These are phyloP conservation scores for Calyptommatus sinebrachiatus DNA, from an alignment of 2,113 vertebrate genomes.

Conservation along the genomic window DNA sequence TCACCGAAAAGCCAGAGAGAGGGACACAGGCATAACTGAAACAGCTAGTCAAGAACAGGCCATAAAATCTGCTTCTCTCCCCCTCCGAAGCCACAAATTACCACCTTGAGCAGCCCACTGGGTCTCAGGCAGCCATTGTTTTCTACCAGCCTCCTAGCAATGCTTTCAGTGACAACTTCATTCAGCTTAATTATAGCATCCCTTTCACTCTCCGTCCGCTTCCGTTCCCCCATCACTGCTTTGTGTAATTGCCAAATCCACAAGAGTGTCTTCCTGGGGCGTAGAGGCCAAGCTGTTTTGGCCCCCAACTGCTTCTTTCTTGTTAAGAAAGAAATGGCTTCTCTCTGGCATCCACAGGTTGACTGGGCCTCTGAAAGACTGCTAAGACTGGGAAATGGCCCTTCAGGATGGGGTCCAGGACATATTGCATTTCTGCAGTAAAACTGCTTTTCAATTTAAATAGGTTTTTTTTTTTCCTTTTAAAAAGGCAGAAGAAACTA, in stretches of 20 bases:
- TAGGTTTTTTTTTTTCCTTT: too few relatives aligned
- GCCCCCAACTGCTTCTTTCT: too few relatives aligned
- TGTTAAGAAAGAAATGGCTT: background rate
- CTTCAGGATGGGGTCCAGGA: too few relatives aligned
- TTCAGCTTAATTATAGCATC: constrained; percentile 21
- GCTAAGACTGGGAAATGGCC: background rate
- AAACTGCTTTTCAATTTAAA: too few relatives aligned
- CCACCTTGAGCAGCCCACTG: background rate
- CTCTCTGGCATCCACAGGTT: background rate
- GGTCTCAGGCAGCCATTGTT: background rate
- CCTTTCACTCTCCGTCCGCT: background rate
- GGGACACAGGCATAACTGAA: background rate
- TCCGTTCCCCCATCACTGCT: background rate
- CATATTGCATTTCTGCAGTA: background rate
- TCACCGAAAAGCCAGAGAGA: background rate
- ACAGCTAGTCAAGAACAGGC: background rate
- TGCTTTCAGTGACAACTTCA: constrained; percentile 14
- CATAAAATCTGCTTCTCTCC: too few relatives aligned
- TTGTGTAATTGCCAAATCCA: background rate
- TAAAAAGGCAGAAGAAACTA: too few relatives aligned
- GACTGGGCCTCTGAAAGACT: background rate
- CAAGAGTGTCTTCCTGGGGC: background rate
- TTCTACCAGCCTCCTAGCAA: background rate
- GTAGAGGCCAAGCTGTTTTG: background rate
- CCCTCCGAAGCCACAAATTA: background rate